Evolutionary conservation across 2,797 vertebrate species (phyloP).

Genomic region (Miichthys miiuy): DNA sequence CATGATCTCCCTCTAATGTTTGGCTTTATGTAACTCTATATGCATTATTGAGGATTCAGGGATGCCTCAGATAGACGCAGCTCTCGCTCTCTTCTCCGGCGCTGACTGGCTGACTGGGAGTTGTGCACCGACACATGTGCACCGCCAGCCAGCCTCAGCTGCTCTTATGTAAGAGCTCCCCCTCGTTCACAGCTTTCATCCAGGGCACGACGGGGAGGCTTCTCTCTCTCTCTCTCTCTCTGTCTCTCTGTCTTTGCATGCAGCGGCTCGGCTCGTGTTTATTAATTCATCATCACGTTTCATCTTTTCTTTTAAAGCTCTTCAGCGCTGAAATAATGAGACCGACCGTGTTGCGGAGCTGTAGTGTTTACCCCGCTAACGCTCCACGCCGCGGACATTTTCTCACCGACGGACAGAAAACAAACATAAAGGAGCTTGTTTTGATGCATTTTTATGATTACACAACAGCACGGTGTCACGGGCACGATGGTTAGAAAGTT

Average conservation of each 20-base stretch:
- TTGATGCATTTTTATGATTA: constrained; percentile 18
- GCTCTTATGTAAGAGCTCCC: constrained; percentile 63
- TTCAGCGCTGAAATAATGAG: constrained; percentile 42
- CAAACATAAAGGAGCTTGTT: not conserved
- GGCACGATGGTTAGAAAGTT: not conserved
- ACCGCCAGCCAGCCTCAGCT: constrained; percentile 52
- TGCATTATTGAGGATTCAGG: constrained; percentile 45
- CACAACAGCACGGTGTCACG: not conserved
- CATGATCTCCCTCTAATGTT: not conserved
- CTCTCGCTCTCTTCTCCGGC: not conserved
- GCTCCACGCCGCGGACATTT: not conserved
- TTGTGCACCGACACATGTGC: constrained; percentile 42
- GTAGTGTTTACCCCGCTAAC: not conserved
- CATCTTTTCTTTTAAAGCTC: constrained; percentile 53
- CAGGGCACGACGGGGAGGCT: constrained; percentile 41
- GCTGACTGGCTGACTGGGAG: constrained; percentile 35
- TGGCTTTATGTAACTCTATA: not conserved
- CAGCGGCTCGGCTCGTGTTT: constrained; percentile 46
- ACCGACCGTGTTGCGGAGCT: not conserved
- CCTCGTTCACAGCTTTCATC: constrained; percentile 40
- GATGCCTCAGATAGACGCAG: constrained; percentile 31
- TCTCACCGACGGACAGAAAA: not conserved
- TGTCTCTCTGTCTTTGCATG: not conserved
- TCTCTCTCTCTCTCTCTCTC: constrained; percentile 7
- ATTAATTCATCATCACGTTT: constrained; percentile 69